Evolutionary conservation across 2,113 vertebrate genomes (phyloP), one percentile per base, ranked within the genome.

Genomic region (Ammodytes marinus): DNA sequence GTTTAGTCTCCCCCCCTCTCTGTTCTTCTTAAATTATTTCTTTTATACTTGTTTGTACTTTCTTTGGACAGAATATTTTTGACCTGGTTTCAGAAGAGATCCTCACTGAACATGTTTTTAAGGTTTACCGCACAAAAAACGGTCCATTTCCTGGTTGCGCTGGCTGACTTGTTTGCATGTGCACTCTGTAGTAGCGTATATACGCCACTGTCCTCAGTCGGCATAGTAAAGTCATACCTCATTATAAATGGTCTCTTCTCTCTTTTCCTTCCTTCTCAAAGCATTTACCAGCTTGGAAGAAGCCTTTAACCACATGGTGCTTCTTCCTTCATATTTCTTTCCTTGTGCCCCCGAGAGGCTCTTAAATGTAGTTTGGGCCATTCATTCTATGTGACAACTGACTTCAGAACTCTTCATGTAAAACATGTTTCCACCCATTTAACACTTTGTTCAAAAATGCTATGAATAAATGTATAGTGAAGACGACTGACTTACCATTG

Each of bases 401-500:
- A 90, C 94, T 94, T 93, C 89, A 79, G 93, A 89, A 59, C 19
- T 72, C 63, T 69, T 90, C 86, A 80, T 93, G 90, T 94, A 83
- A 93, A 94, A 91, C 77, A 77, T 83, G 65, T 90, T 88, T 87
- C 72, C 85, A 86, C 79, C 81, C 37, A 46, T 91, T 91, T 86
- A 90, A 90, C 82, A 91, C 85, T 93, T 91, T 91, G 86, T 95
- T 91, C 86, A 78, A 87, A 88, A 79, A 82, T 60, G 70, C 66
- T 86, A 85, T 85, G 84, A 89, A 90, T 91, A 92, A 73, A 90
- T 93, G 89, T 90, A 88, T 90, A 92, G 91, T 87, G 77, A 90
- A 81, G 57, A 77, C 67, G 60, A 88, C 84, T 88, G 95, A 95
- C 92, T 94, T 94, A 86, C 89, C 87, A 93, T 90, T 94, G 94